A percentile compares a stretch with the other conserved stretches of the same genome.
Conservation (phyloP, 2,888 invertebrate species). For the Anticlea derivata region DNA sequence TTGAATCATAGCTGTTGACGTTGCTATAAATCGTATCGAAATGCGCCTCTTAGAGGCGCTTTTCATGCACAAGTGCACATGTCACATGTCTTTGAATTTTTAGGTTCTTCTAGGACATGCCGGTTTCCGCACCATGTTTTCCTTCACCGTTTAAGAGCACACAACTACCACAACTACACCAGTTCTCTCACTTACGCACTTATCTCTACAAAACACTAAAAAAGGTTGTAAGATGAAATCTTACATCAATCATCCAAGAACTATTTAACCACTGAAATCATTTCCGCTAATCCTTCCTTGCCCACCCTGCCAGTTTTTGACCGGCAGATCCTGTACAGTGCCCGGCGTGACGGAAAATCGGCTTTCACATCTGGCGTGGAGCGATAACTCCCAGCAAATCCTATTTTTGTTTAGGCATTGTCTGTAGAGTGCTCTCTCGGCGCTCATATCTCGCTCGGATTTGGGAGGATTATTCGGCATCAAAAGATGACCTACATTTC, state of each 20-base stretch:
- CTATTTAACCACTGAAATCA: conserved; percentile 13
- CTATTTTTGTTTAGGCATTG: conserved; percentile 44
- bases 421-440: conserved; percentile 25
- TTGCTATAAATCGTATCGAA: too few species aligned
- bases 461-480: conserved; percentile 7
- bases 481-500: conserved; percentile 3
- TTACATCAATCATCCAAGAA: neutral
- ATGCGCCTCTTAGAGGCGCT: too few species aligned
- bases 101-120: too few species aligned
- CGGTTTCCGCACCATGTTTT: too few species aligned
- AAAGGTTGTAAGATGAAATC: too few species aligned
- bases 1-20: too few species aligned
- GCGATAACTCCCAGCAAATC: conserved; percentile 44
- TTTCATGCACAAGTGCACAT: too few species aligned
- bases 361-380: conserved; percentile 48
- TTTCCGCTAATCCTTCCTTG: conserved; percentile 31
- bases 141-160: too few species aligned
- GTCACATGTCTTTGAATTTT: too few species aligned
- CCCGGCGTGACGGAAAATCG: conserved; percentile 45
- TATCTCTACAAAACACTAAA: too few species aligned
- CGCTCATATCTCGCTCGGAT: conserved; percentile 12
- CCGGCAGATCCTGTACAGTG: conserved; percentile 14
- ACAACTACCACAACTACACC: too few species aligned
- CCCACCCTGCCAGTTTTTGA: conserved; percentile 29
- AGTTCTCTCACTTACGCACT: too few species aligned